Evolutionary conservation across 2,113 vertebrate species (phyloP).

Genomic region (Zosterops japonicus): DNA sequence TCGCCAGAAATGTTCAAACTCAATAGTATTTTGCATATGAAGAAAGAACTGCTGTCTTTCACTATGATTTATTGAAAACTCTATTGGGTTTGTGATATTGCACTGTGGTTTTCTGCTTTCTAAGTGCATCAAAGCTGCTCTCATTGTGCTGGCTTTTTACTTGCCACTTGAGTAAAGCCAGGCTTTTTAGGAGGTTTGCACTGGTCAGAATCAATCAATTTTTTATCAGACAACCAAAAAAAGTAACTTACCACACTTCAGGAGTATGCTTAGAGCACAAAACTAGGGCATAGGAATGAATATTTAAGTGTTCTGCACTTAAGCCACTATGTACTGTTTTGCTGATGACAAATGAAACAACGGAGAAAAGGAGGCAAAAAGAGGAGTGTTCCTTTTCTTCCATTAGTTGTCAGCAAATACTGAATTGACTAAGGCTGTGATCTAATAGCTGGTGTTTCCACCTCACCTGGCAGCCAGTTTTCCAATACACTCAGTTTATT

Average conservation of each 20-base stretch:
- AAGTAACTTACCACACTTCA: slow-evolving; percentile 47
- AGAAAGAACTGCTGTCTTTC: slow-evolving; percentile 5
- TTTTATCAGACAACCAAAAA: slow-evolving; percentile 73
- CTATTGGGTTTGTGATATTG: neutral
- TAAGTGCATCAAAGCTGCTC: neutral
- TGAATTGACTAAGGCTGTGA: neutral
- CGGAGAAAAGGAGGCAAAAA: neutral
- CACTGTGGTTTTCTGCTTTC: slow-evolving; percentile 16
- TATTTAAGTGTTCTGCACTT: slow-evolving; percentile 71
- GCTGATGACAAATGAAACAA: neutral
- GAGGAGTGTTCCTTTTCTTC: neutral
- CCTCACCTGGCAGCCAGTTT: neutral
- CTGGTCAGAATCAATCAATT: slow-evolving; percentile 68
- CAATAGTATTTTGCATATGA: neutral
- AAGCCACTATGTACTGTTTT: neutral
- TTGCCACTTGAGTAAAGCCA: slow-evolving; percentile 46
- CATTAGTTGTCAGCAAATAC: neutral
- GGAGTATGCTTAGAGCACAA: slow-evolving; percentile 16
- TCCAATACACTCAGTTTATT: neutral
- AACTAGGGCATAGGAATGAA: slow-evolving; percentile 62
- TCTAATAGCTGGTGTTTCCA: neutral
- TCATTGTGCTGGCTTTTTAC: neutral
- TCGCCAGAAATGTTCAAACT: neutral
- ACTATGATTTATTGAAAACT: slow-evolving; percentile 46
- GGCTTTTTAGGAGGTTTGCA: slow-evolving; percentile 42